Base-by-base conservation (phyloP, 1,140 invertebrate species). In the Solen grandis region DNA sequence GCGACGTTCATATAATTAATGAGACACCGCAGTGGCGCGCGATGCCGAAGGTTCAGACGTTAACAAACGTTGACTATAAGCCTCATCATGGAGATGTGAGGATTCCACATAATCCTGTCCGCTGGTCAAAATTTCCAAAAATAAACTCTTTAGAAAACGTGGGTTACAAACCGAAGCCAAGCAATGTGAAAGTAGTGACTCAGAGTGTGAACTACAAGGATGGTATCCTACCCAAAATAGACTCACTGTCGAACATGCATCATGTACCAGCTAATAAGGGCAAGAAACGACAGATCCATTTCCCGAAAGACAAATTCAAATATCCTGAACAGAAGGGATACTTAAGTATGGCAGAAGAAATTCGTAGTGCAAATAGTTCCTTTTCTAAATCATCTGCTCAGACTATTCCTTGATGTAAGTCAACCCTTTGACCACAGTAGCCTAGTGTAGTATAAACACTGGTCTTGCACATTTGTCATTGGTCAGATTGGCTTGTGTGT, bases 121-220 rank as follows among this genome's bases (percentile, higher is more conserved):
- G 52, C 29, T 82, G 46, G 84, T 57, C 46, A 50, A 70, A 46
- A 38, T 60, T 85, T 14, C 79, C 87, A 96, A 88, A 87, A 93
- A 97, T 99, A 82, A 97, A 97, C 5, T 98, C 97, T 1, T 91
- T 99, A 88, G 95, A 97, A 19, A 98, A 98, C 91, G 94, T 96
- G 0, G 95, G 94, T 62, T 96, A 98, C 91, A 66, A 75, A 22
- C 74, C 54, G 72, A 72, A 27, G 54, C 68, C 29, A 62, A 78
- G n/a, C 69, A 62, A 46, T 70, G 60, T 85, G 13, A 79, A 87
- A 82, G 86, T 88, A 68, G 76, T 69, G 16, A 84, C 59, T 22
- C 59, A 96, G 79, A 98, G 97, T 92, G 93, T 98, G 80, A 95
- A 97, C 87, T 98, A 82, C 70, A 69, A 76, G 27, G 85, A 84